These are phyloP conservation scores for Procambarus clarkii DNA, from an alignment of 1,140 invertebrate genomes.

Conservation along the genomic window DNA sequence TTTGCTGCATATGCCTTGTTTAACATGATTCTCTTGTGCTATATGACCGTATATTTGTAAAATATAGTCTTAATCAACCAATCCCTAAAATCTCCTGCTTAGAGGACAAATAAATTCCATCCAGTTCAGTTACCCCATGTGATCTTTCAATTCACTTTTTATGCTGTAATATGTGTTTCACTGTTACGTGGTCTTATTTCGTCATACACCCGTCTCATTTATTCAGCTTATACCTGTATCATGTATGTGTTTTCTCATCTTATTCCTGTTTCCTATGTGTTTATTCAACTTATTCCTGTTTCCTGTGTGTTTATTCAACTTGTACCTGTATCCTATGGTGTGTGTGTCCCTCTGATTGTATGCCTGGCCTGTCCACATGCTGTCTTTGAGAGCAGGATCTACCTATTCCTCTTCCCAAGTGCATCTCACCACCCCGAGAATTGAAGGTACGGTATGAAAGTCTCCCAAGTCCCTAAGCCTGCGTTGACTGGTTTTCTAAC, in stretches of 20 bases:
- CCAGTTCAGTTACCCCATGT: neutral
- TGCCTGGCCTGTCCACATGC: conserved; percentile 51
- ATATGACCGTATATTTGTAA: neutral
- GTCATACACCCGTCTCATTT: neutral
- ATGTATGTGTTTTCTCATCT: neutral
- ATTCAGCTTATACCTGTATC: neutral
- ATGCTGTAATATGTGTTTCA: neutral
- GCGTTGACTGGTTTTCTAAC: neutral
- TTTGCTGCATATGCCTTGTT: neutral
- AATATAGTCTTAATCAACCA: neutral
- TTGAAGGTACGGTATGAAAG: conserved; percentile 59
- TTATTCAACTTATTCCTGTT: neutral
- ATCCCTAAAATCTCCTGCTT: neutral
- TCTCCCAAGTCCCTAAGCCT: conserved; percentile 14
- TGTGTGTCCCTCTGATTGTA: conserved; percentile 47
- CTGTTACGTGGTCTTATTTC: neutral
- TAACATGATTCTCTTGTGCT: neutral
- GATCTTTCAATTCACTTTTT: neutral
- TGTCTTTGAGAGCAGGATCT: conserved; percentile 44
- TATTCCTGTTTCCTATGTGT: neutral
- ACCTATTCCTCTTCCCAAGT: conserved; percentile 50
- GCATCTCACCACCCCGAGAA: conserved; percentile 51
- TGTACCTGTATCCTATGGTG: conserved; percentile 28
- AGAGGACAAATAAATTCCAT: neutral
- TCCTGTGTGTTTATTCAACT: neutral